Percentiles rank a stretch among this genome's conserved stretches.
Conservation (phyloP, 2,113 vertebrate species). For the Coryphaenoides rupestris region DNA sequence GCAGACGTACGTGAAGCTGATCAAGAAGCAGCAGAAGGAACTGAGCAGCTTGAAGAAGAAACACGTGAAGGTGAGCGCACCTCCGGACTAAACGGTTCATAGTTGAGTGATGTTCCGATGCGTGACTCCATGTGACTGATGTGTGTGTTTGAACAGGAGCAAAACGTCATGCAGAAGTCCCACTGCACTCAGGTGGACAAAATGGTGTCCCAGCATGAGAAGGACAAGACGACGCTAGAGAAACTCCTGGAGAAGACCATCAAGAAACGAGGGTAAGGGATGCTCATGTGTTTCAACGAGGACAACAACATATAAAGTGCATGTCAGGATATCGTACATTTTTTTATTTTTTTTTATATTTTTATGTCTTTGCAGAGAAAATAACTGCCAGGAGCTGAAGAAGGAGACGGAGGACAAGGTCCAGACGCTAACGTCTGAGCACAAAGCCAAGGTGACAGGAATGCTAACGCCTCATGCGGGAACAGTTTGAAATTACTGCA, state of each 20-base stretch:
- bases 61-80: conserved; percentile 84
- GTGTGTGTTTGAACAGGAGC: conserved; percentile 82
- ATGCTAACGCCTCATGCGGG: neutral
- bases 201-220: conserved; percentile 91
- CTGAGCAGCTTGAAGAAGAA: conserved; percentile 92
- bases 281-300: too few relatives aligned
- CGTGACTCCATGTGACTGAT: neutral
- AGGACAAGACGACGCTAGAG: conserved; percentile 87
- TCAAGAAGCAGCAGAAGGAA: conserved; percentile 98
- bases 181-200: conserved; percentile 96
- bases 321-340: too few relatives aligned
- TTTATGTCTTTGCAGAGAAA: conserved; percentile 77
- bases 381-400: conserved; percentile 93
- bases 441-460: conserved; percentile 89
- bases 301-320: too few relatives aligned
- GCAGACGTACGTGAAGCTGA: conserved; percentile 90
- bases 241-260: conserved; percentile 94
- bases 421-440: conserved; percentile 85
- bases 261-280: conserved; percentile 90
- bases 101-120: too few relatives aligned
- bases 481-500: neutral
- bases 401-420: conserved; percentile 98
- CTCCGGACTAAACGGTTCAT: too few relatives aligned
- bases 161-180: conserved; percentile 91
- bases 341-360: too few relatives aligned